phyloP scores from a whole-genome alignment of 2,797 vertebrate species.

The Myotis daubentonii region DNA sequence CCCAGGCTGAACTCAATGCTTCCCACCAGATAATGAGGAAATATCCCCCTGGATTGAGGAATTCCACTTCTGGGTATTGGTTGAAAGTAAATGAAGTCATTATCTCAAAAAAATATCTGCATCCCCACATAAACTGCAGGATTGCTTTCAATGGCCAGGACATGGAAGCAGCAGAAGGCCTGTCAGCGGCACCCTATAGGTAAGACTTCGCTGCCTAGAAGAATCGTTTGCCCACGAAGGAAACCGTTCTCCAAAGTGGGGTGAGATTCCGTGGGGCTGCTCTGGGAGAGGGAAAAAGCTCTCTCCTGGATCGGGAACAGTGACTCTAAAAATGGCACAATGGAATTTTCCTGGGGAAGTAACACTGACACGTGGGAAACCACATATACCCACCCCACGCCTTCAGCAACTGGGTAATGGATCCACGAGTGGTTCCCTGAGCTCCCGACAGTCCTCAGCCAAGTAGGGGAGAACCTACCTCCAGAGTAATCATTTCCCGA shows the following conservation, averaged over 20 bases:
- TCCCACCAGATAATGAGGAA: background rate
- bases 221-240: background rate
- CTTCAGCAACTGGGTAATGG: background rate
- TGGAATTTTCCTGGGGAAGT: background rate
- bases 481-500: conserved; percentile 88
- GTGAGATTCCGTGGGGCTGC: background rate
- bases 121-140: background rate
- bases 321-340: background rate
- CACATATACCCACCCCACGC: background rate
- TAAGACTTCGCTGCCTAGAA: background rate
- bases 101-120: background rate
- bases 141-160: background rate
- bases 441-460: background rate
- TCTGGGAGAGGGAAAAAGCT: background rate
- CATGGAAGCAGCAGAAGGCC: background rate
- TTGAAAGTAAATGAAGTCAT: background rate
- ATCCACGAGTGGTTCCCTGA: too few species aligned
- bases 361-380: background rate
- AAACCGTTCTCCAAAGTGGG: background rate
- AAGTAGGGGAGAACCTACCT: conserved; percentile 79
- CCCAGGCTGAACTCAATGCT: background rate
- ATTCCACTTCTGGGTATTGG: background rate
- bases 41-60: background rate
- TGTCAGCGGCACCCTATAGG: background rate
- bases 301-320: background rate